Conservation (phyloP, 2,888 invertebrate species). For the Asteroscopus sphinx region DNA sequence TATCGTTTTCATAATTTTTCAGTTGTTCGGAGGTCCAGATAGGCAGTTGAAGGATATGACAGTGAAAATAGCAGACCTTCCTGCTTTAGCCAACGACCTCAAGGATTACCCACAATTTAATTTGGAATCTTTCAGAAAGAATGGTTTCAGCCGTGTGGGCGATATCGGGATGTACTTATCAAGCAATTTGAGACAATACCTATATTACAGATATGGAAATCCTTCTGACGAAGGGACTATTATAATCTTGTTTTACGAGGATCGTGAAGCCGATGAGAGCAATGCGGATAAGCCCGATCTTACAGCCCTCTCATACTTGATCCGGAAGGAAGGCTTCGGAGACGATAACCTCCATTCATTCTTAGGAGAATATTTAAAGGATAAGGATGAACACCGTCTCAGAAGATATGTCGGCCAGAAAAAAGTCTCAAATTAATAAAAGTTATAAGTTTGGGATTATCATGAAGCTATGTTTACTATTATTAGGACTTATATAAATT, state of each 20-base stretch:
- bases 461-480: background rate
- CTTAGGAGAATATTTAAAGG: slow-evolving; percentile 4
- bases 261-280: background rate
- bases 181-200: slow-evolving; percentile 62
- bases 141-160: slow-evolving; percentile 55
- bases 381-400: background rate
- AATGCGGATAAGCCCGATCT: background rate
- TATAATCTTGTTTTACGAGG: slow-evolving; percentile 56
- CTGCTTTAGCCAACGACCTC: slow-evolving; percentile 14
- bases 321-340: slow-evolving; percentile 9
- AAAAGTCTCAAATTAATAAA: background rate
- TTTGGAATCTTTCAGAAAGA: slow-evolving; percentile 55
- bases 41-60: slow-evolving; percentile 18
- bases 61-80: slow-evolving; percentile 18
- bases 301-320: background rate
- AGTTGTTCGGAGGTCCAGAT: slow-evolving; percentile 22
- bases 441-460: background rate
- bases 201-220: slow-evolving; percentile 54
- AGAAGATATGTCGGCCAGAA: background rate
- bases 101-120: slow-evolving; percentile 42
- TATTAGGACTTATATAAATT: no score
- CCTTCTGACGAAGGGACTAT: slow-evolving; percentile 64
- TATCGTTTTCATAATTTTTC: slow-evolving; percentile 11
- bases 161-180: slow-evolving; percentile 66
- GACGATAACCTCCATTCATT: slow-evolving; percentile 5